phyloP scores from a whole-genome alignment of 2,113 vertebrate genomes.

The Symphodus melops region DNA sequence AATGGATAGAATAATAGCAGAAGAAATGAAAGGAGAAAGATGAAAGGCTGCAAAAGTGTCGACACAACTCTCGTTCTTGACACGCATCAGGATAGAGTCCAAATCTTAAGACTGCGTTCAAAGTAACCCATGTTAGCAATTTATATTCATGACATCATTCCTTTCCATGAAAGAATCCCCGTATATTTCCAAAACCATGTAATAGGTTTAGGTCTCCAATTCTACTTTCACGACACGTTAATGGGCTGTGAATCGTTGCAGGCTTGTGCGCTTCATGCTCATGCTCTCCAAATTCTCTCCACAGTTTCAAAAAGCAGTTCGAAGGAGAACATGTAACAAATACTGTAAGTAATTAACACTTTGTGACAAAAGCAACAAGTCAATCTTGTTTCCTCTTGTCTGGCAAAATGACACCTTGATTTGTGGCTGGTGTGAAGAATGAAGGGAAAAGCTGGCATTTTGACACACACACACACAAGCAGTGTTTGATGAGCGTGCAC shows the following conservation, averaged over 20 bases:
- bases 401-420: slow-evolving; percentile 33
- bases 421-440: not conserved
- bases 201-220: slow-evolving; percentile 17
- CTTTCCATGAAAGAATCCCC: slow-evolving; percentile 10
- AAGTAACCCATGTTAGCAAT: slow-evolving; percentile 38
- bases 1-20: slow-evolving; percentile 3
- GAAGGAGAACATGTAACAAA: slow-evolving; percentile 9
- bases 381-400: slow-evolving; percentile 55
- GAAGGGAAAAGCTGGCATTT: slow-evolving; percentile 1
- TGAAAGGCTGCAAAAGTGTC: slow-evolving; percentile 42
- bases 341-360: slow-evolving; percentile 19
- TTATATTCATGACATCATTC: slow-evolving; percentile 55
- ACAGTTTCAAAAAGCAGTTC: slow-evolving; percentile 4
- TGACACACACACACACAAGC: slow-evolving; percentile 1
- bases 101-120: slow-evolving; percentile 15
- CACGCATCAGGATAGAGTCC: slow-evolving; percentile 1
- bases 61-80: slow-evolving; percentile 14
- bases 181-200: slow-evolving; percentile 41
- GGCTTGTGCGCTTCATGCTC: not conserved
- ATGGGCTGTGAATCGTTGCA: slow-evolving; percentile 52
- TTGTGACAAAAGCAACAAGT: slow-evolving; percentile 19
- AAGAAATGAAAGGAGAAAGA: slow-evolving; percentile 27
- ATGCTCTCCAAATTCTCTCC: not conserved
- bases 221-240: slow-evolving; percentile 21
- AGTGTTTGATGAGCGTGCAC: slow-evolving; percentile 54